Evolutionary conservation across 2,797 vertebrate genomes (phyloP).

Genomic region (Brotula barbata): DNA sequence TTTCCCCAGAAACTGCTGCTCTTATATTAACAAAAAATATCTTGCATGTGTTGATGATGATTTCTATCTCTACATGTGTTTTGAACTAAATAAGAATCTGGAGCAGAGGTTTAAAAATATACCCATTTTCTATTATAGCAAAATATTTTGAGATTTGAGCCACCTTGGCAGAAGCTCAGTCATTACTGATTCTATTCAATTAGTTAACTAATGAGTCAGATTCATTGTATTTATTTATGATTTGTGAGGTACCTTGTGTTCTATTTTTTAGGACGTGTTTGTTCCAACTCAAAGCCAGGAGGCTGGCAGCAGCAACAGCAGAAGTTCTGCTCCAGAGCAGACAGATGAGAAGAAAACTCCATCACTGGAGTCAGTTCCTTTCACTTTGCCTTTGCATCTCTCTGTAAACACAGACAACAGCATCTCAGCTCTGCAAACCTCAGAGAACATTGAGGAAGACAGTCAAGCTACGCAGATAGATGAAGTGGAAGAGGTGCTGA

Average conservation of each 20-base stretch:
- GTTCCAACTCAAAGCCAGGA: slow-evolving; percentile 87
- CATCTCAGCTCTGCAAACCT: slow-evolving; percentile 46
- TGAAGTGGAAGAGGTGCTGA: slow-evolving; percentile 48
- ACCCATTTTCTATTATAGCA: too few species aligned
- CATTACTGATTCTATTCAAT: too few species aligned
- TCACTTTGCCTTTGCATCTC: slow-evolving; percentile 76
- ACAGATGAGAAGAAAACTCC: slow-evolving; percentile 48
- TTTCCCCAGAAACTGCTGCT: too few species aligned
- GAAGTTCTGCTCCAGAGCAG: slow-evolving; percentile 36
- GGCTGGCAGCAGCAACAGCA: slow-evolving; percentile 41
- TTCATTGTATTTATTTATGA: too few species aligned
- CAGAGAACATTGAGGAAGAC: slow-evolving; percentile 70
- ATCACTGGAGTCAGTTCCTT: slow-evolving; percentile 49
- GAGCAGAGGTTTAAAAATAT: too few species aligned
- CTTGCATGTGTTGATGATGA: too few species aligned
- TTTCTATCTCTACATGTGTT: too few species aligned
- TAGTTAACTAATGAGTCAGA: too few species aligned
- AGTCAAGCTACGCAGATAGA: slow-evolving; percentile 84
- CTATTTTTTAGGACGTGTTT: slow-evolving; percentile 86
- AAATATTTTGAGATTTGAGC: too few species aligned
- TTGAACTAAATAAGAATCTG: too few species aligned
- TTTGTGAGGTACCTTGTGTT: not conserved
- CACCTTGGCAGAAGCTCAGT: too few species aligned
- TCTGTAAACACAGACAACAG: slow-evolving; percentile 76
- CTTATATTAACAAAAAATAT: too few species aligned